phyloP scores from a whole-genome alignment of 2,797 vertebrate species.

The Sibirionetta formosa region DNA sequence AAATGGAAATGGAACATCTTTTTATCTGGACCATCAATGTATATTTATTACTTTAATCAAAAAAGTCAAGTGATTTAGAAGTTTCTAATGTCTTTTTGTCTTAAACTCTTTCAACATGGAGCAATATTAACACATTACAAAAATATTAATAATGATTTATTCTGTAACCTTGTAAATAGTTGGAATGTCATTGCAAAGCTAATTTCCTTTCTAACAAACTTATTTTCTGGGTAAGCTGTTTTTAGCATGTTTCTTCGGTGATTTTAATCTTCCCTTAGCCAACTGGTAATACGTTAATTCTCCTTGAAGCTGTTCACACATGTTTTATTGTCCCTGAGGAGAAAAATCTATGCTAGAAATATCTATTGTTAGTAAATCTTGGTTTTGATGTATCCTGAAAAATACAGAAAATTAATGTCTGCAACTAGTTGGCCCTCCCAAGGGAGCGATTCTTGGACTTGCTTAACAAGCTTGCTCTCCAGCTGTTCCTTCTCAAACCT shows the following conservation, averaged over 20 bases:
- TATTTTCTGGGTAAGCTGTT: not conserved
- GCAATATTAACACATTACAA: not conserved
- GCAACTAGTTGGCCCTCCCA: not conserved
- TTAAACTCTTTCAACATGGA: not conserved
- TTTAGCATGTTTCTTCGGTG: not conserved
- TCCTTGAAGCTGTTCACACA: not conserved
- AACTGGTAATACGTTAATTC: not conserved
- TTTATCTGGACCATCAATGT: not conserved
- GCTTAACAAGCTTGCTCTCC: not conserved
- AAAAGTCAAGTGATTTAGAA: not conserved
- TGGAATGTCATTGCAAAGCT: not conserved
- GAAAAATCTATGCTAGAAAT: not conserved
- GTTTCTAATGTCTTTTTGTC: not conserved
- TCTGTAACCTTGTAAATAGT: not conserved
- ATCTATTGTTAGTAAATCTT: not conserved
- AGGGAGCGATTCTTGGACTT: not conserved
- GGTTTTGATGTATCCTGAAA: not conserved
- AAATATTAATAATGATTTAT: not conserved
- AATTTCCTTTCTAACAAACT: not conserved
- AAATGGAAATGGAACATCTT: not conserved
- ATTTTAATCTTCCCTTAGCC: not conserved
- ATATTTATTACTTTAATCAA: not conserved
- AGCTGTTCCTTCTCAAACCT: constrained; percentile 39
- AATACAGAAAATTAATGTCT: not conserved
- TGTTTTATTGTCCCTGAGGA: not conserved